Percentiles rank a stretch among this genome's conserved stretches.
phyloP scores from a whole-genome alignment of 2,797 vertebrate species.

The Ispidina lecontei region DNA sequence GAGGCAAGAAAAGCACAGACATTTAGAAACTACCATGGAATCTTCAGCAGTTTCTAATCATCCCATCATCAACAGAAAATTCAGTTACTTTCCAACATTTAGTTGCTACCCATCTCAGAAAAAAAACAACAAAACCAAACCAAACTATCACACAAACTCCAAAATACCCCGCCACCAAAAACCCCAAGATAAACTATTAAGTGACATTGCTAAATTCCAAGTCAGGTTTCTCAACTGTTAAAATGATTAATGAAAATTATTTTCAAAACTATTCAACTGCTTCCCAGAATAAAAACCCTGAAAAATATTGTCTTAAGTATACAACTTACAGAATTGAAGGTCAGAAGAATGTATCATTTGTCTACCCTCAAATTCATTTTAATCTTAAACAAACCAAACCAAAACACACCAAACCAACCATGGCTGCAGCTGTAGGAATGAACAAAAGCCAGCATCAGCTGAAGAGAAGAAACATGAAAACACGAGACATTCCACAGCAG shows the following conservation, averaged over 20 bases:
- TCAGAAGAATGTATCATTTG: neutral
- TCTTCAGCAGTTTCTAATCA: neutral
- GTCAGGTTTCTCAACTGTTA: neutral
- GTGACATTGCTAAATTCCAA: neutral
- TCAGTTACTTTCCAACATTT: neutral
- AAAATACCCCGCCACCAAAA: neutral
- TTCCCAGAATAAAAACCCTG: neutral
- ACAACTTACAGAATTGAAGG: neutral
- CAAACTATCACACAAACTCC: neutral
- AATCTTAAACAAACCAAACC: neutral
- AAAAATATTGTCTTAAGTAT: neutral
- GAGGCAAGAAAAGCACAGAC: neutral
- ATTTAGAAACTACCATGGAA: neutral
- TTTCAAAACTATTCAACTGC: neutral
- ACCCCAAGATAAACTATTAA: neutral
- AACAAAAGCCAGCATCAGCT: neutral
- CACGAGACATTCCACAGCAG: neutral
- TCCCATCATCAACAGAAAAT: neutral
- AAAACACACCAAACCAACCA: neutral
- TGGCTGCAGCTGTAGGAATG: neutral
- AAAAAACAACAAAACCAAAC: neutral
- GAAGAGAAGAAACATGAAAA: constrained; percentile 1
- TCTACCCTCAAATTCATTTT: constrained; percentile 16
- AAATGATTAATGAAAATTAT: neutral
- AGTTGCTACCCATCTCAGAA: neutral